Evolutionary conservation across 1,140 invertebrate genomes (phyloP), one percentile per base, ranked within the genome.

Genomic region (Subanguina moxae): DNA sequence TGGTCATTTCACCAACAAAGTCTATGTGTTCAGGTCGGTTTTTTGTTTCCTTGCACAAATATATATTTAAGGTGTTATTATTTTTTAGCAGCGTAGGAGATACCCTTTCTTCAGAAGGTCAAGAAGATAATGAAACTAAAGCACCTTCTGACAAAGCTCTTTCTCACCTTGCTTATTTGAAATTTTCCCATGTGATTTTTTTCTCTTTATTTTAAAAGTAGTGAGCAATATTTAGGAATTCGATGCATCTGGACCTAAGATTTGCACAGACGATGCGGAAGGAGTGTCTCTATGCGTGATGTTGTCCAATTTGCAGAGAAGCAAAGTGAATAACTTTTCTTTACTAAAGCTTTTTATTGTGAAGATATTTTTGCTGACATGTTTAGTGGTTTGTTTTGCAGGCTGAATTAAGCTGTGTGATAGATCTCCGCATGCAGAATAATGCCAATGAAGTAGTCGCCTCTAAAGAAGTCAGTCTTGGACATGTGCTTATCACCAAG

Each of bases 1-100:
- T 56, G 79, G 79, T 19, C 79, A 82, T 69, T 81, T 81, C 61
- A 82, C 80, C 0, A 81, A 81, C 67, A 82, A 78, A 38, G 78
- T 79, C 32, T 82, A 82, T 57, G 69, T 71, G 23, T 64, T 64
- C 56, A 64, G 62, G 23, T 32, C 13, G 30, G 70, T 78, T 28
- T 52, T 52, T 52, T 21, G n/a, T 52, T n/a, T n/a, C n/a, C n/a
- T n/a, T n/a, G n/a, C n/a, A n/a, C n/a, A n/a, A n/a, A n/a, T n/a
- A n/a, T n/a, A n/a, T n/a, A n/a, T n/a, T n/a, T n/a, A n/a, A n/a
- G n/a, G n/a, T n/a, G n/a, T n/a, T n/a, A n/a, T n/a, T n/a, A n/a
- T n/a, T n/a, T 52, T 76, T 82, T 59, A 64, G 72, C 9, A 78
- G 70, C 21, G 76, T 80, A n/a, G 75, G 72, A 13, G 80, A 80